phyloP scores from a whole-genome alignment of 2,888 invertebrate species.

The Incurvaria masculella region DNA sequence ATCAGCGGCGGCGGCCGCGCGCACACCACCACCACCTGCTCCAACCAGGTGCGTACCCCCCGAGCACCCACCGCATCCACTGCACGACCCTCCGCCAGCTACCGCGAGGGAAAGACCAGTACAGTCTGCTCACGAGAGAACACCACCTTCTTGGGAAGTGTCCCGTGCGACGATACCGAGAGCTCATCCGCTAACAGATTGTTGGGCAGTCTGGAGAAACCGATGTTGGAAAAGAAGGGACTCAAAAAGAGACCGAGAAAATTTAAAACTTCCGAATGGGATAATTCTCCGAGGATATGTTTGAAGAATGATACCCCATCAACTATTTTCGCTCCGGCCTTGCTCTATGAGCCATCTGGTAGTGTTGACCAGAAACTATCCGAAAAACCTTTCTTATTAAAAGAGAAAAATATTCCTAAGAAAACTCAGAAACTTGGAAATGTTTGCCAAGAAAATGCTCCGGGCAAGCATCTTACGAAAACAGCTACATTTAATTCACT shows the following conservation, averaged over 20 bases:
- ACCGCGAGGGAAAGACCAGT: constrained; percentile 4
- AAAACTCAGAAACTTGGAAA: too few species aligned
- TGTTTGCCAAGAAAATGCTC: too few species aligned
- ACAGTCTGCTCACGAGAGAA: constrained; percentile 12
- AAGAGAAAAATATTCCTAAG: too few species aligned
- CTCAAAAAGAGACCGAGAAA: constrained; percentile 21
- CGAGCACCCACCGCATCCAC: neutral
- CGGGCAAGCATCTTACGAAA: too few species aligned
- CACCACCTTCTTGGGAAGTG: too few species aligned
- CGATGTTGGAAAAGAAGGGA: constrained; percentile 15
- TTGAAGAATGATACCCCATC: too few species aligned
- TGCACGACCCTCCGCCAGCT: neutral
- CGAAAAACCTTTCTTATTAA: too few species aligned
- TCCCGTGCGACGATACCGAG: neutral
- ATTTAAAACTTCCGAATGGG: constrained; percentile 20
- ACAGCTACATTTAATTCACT: too few species aligned
- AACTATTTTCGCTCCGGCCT: too few species aligned
- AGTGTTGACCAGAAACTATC: too few species aligned
- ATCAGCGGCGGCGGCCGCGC: constrained; percentile 54
- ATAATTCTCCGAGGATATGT: too few species aligned
- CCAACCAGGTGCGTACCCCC: constrained; percentile 49
- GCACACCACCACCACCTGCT: constrained; percentile 51
- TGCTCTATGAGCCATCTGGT: too few species aligned
- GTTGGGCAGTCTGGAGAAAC: constrained; percentile 10
- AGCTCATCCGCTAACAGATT: neutral